phyloP scores from a whole-genome alignment of 2,113 vertebrate genomes.

The Sebastes fasciatus region DNA sequence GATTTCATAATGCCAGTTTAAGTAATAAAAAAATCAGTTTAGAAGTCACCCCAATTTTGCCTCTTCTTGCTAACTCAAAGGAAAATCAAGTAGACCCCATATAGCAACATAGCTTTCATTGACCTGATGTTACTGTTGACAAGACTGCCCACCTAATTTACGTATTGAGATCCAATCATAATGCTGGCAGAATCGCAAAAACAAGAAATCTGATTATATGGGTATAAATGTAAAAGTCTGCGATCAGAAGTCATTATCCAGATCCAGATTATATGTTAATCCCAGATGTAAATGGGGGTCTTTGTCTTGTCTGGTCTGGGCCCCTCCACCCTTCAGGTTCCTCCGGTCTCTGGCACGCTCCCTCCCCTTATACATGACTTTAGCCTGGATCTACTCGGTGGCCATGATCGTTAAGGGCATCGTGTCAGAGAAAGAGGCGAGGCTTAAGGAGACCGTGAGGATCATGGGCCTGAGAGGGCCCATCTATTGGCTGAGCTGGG shows the following conservation, averaged over 20 bases:
- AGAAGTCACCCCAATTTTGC: not conserved
- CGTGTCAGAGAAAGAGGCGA: conserved; percentile 94
- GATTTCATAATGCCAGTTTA: not conserved
- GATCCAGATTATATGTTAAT: not conserved
- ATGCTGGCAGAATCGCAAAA: not conserved
- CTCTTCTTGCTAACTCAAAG: not conserved
- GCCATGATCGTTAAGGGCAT: conserved; percentile 94
- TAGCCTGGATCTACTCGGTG: conserved; percentile 98
- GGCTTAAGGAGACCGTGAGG: conserved; percentile 94
- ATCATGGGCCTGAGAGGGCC: conserved; percentile 93
- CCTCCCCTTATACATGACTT: conserved; percentile 94
- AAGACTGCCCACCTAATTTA: not conserved
- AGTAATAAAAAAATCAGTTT: not conserved
- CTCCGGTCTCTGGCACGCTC: conserved; percentile 89
- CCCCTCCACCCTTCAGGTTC: conserved; percentile 85
- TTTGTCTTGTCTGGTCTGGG: conserved; percentile 36
- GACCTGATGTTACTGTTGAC: not conserved
- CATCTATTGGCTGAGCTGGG: conserved; percentile 97
- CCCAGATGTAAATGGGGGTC: not conserved
- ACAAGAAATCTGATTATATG: not conserved
- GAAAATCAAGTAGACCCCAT: not conserved
- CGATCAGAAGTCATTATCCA: not conserved
- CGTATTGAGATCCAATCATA: not conserved
- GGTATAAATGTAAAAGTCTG: not conserved
- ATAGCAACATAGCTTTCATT: not conserved